Evolutionary conservation across 37 sponge, comb jelly and placozoan species (phyloP), one percentile per base, ranked within the genome.

Genomic region (Dysidea cf. avara): DNA sequence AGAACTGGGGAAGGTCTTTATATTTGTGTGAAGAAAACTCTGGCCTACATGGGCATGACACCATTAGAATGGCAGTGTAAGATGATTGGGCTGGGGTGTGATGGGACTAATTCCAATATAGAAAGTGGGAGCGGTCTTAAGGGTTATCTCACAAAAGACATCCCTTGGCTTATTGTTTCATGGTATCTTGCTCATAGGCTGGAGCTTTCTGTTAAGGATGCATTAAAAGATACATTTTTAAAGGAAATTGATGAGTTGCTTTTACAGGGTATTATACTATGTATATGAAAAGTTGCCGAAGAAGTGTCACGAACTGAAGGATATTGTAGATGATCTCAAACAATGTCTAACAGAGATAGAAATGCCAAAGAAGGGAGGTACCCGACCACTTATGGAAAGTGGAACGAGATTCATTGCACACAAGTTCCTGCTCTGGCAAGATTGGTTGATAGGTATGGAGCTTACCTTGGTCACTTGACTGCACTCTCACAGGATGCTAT

Each of bases 321-420:
- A n/a, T n/a, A n/a, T n/a, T n/a, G n/a, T n/a, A n/a, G n/a, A n/a
- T n/a, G n/a, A n/a, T n/a, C n/a, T n/a, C n/a, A n/a, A n/a, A n/a
- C n/a, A n/a, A n/a, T n/a, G n/a, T n/a, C n/a, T n/a, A n/a, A n/a
- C n/a, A n/a, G n/a, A n/a, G 17, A 40, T 20, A 22, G 78, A 76
- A 21, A n/a, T n/a, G n/a, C 67, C 66, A 55, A 66, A 66, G 37
- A 29, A 21, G 3, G 24, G 12, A 30, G 61, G 79, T 18, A 66
- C 51, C 31, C 33, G 70, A 20, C 79, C 79, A 30, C 30, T 78
- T 28, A 20, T 69, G 26, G 70, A 69, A 26, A 60, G 79, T 58
- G 70, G 70, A 56, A 80, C 76, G 25, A 53, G 75, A 1, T 86
- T 86, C 35, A 39, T 86, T n/a, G 61, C 56, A 5, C 87, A 86